These are phyloP conservation scores for Drosophila arizonae DNA, from an alignment of 1,140 invertebrate species.

Conservation along the genomic window DNA sequence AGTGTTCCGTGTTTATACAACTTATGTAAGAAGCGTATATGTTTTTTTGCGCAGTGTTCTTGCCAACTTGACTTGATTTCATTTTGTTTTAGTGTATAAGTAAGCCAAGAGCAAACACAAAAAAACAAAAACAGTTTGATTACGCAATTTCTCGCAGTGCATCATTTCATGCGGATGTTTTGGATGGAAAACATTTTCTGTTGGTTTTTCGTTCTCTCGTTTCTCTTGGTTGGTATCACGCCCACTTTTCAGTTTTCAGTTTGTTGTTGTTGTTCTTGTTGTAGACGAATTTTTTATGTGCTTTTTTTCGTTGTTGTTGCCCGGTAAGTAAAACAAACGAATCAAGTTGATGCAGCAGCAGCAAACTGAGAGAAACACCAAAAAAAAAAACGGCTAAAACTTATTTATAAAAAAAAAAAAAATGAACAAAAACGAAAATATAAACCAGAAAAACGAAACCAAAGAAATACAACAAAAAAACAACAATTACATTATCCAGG, in stretches of 20 bases:
- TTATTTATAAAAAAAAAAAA: constrained; percentile 5
- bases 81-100: constrained; percentile 51
- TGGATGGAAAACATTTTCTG: constrained; percentile 1
- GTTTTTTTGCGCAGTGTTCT: constrained; percentile 38
- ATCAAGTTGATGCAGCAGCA: background rate
- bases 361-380: background rate
- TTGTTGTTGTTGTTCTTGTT: constrained; percentile 49
- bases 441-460: background rate
- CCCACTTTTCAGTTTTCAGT: constrained; percentile 20
- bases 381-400: constrained; percentile 15
- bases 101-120: constrained; percentile 33
- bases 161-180: constrained; percentile 16
- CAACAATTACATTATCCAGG: constrained; percentile 23
- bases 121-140: background rate
- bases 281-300: constrained; percentile 58
- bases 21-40: constrained; percentile 15
- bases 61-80: constrained; percentile 33
- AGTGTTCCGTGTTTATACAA: constrained; percentile 44
- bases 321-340: constrained; percentile 62
- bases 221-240: background rate
- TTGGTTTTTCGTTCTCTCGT: constrained; percentile 7
- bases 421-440: constrained; percentile 9
- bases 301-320: constrained; percentile 50
- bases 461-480: constrained; percentile 9
- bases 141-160: constrained; percentile 48